Evolutionary conservation across 2,797 vertebrate genomes (phyloP), one percentile per base, ranked within the genome.

Genomic region (Steatocranus sp.): DNA sequence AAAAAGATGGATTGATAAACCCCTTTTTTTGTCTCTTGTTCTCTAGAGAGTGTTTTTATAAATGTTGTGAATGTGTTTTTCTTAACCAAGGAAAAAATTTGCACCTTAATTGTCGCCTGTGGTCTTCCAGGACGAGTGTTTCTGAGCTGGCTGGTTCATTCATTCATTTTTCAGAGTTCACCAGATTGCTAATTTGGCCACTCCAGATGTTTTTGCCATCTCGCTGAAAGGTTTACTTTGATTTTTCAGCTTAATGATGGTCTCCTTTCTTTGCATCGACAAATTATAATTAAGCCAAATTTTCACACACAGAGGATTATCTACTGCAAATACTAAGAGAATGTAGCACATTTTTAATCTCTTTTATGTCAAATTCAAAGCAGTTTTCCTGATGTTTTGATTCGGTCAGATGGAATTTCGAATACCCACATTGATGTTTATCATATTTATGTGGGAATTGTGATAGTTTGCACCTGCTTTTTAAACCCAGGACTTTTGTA

Each of bases 391-490:
- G 17, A 30, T 27, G 38, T 43, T 25, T 30, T 46, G 41, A 11
- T 48, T 48, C 4, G 1, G 41, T n/a, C 9, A 18, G 41, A 46
- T 70, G 9, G 8, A 12, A 70, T 70, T 70, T 70, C 0, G 1
- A 46, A 70, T 30, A 8, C 43, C 23, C 41, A 30, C 41, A 30
- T 54, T 41, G 70, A 75, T 23, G 23, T 27, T 23, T 43, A 80
- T 83, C 48, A 49, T 41, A 58, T 51, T 89, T 48, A 23, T 58
- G n/a, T 78, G 63, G 27, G 75, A 43, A 46, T 78, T 50, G 49
- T 79, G 77, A 79, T 87, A 87, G 83, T 89, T 87, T 30, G 46
- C 79, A 82, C 75, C 79, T 81, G 76, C 51, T 82, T 83, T 81
- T 78, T 41, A 79, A 80, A 81, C 25, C 18, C 50, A 48, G 17